Percentiles rank a stretch among this genome's conserved stretches.
These are phyloP conservation scores for Meliscaeva auricollis DNA, from an alignment of 2,888 invertebrate genomes.

Conservation along the genomic window DNA sequence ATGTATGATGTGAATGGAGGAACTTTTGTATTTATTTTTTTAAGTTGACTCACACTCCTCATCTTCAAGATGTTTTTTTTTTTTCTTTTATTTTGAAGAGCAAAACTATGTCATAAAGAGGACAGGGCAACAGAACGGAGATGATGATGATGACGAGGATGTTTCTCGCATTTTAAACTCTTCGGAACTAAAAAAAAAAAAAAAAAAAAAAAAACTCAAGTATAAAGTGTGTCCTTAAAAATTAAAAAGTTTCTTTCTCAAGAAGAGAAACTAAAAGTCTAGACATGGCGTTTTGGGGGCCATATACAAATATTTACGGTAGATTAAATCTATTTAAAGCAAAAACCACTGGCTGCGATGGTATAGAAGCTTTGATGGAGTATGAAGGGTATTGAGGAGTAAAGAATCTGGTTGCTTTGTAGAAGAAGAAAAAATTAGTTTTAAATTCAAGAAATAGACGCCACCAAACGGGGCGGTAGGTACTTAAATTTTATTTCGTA, in stretches of 20 bases:
- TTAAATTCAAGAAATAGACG: neutral
- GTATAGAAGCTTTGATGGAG: neutral
- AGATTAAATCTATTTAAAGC: constrained; percentile 31
- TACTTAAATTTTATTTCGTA: too few species aligned
- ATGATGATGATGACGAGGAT: neutral
- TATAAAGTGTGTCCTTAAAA: constrained; percentile 31
- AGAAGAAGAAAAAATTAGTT: constrained; percentile 3
- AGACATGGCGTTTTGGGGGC: constrained; percentile 26
- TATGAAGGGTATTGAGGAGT: neutral
- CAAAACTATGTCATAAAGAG: constrained; percentile 35
- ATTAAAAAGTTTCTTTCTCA: constrained; percentile 39
- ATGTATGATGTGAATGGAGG: too few species aligned
- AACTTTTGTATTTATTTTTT: constrained; percentile 5
- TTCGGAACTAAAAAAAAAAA: too few species aligned
- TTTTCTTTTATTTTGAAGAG: neutral
- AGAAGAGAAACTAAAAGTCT: constrained; percentile 38
- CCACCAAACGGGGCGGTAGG: too few species aligned
- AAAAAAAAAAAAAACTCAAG: constrained; percentile 11
- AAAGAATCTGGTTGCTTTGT: neutral
- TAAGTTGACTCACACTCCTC: constrained; percentile 4
- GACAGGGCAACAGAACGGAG: neutral
- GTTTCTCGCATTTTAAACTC: constrained; percentile 5
- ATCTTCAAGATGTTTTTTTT: neutral
- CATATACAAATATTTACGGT: neutral
- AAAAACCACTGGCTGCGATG: constrained; percentile 10